These are phyloP conservation scores for Hypercompe scribonia DNA, from an alignment of 2,888 invertebrate species.

Conservation along the genomic window DNA sequence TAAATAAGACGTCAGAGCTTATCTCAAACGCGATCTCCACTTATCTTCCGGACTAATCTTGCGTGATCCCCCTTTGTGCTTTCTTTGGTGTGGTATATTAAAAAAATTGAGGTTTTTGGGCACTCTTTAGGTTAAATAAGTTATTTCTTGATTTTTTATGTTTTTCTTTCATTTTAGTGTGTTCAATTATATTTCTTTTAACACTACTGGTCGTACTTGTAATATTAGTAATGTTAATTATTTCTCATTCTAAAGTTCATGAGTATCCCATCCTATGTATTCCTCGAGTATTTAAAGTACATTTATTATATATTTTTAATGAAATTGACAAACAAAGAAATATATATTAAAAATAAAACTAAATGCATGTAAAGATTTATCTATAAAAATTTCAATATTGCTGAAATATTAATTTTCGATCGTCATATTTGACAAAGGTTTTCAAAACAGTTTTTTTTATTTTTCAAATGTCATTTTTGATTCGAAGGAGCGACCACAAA, in stretches of 20 bases:
- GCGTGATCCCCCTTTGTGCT: slow-evolving; percentile 26
- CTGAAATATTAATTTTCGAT: not conserved
- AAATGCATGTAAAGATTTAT: not conserved
- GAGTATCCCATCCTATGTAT: too few species aligned
- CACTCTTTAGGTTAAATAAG: slow-evolving; percentile 8
- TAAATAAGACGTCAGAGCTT: slow-evolving; percentile 57
- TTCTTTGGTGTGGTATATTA: slow-evolving; percentile 23
- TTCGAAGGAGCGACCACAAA: slow-evolving; percentile 14
- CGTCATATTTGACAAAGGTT: not conserved
- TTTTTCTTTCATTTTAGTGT: not conserved
- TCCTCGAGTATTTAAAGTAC: too few species aligned
- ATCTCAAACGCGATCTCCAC: slow-evolving; percentile 53
- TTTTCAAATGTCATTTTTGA: not conserved
- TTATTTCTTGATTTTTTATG: not conserved
- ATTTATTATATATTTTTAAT: too few species aligned
- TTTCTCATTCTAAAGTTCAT: too few species aligned
- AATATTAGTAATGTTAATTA: too few species aligned
- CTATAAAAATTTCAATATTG: not conserved
- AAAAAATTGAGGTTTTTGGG: slow-evolving; percentile 10
- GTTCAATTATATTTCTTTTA: too few species aligned
- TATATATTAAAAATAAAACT: not conserved
- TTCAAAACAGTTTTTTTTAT: not conserved
- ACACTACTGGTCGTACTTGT: too few species aligned
- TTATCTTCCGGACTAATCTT: slow-evolving; percentile 49
- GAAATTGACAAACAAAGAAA: not conserved